These are phyloP conservation scores for Centruroides sculpturatus DNA, from an alignment of 1,140 invertebrate genomes.

Conservation along the genomic window DNA sequence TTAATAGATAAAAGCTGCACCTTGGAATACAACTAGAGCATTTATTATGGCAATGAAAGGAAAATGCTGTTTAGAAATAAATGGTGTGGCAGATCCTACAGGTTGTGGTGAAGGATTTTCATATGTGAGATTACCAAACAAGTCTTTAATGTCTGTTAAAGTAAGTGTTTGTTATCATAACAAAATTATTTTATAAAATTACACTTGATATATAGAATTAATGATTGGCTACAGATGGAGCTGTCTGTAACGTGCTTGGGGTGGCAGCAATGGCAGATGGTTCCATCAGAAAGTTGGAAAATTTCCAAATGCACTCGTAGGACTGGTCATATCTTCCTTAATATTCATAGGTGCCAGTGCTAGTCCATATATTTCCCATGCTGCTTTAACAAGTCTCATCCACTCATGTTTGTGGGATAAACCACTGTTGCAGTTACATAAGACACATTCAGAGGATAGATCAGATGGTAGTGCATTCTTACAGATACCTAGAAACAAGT, in stretches of 20 bases:
- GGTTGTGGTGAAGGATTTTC: constrained; percentile 95
- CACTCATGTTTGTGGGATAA: not conserved
- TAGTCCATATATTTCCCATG: too few species aligned
- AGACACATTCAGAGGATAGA: too few species aligned
- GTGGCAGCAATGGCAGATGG: too few species aligned
- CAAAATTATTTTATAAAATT: constrained; percentile 13
- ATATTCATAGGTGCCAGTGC: not conserved
- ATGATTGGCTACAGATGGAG: constrained; percentile 3
- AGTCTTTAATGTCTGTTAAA: constrained; percentile 41
- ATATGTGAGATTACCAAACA: constrained; percentile 90
- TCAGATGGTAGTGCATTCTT: too few species aligned
- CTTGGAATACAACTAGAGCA: constrained; percentile 81
- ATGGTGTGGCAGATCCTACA: constrained; percentile 78
- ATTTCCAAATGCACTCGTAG: too few species aligned
- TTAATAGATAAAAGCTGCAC: constrained; percentile 50
- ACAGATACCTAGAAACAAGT: too few species aligned
- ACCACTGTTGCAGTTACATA: not conserved
- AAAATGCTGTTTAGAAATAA: constrained; percentile 90
- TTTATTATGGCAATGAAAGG: constrained; percentile 94
- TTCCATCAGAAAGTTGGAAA: too few species aligned
- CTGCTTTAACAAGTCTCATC: not conserved
- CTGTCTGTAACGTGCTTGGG: too few species aligned
- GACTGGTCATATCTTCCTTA: too few species aligned
- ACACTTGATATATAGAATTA: constrained; percentile 45
- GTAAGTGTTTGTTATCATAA: constrained; percentile 14